Percentiles rank a stretch among this genome's conserved stretches.
phyloP scores from a whole-genome alignment of 2,888 invertebrate species.

The Mythimna lalbum region DNA sequence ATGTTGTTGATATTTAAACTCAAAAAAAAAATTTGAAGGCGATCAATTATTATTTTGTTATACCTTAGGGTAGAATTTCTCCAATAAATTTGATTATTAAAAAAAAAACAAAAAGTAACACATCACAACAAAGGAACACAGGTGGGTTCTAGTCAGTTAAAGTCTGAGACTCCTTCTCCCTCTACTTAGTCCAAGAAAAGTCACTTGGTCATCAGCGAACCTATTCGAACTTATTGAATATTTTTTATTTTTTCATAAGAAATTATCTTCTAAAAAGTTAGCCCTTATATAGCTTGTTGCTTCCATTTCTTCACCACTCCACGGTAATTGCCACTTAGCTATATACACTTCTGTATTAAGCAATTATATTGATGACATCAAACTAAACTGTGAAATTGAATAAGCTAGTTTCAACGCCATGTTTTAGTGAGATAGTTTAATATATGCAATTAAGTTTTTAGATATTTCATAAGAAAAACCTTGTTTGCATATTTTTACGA shows the following conservation, averaged over 20 bases:
- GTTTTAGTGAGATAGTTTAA: constrained; percentile 18
- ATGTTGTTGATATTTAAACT: too few species aligned
- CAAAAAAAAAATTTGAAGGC: too few species aligned
- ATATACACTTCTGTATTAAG: constrained; percentile 40
- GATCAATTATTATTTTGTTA: too few species aligned
- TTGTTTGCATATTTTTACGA: not conserved
- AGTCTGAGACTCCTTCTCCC: too few species aligned
- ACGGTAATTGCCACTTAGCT: constrained; percentile 21
- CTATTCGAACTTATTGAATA: too few species aligned
- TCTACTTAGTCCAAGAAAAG: too few species aligned
- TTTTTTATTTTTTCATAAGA: not conserved
- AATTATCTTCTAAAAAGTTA: not conserved
- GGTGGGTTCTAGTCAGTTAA: too few species aligned
- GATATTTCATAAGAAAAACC: constrained; percentile 1
- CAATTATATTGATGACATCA: constrained; percentile 46
- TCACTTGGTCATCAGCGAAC: too few species aligned
- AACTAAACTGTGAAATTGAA: constrained; percentile 31
- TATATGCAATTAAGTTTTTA: constrained; percentile 17
- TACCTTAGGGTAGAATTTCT: too few species aligned
- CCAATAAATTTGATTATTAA: too few species aligned
- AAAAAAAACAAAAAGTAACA: too few species aligned
- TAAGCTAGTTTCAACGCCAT: constrained; percentile 20
- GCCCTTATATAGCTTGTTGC: not conserved
- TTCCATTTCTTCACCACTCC: constrained; percentile 26
- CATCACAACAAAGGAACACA: too few species aligned